Percentiles rank a stretch among this genome's conserved stretches.
Evolutionary conservation across 2,797 vertebrate species (phyloP).

Genomic region (Parauchenoglanis ngamensis): DNA sequence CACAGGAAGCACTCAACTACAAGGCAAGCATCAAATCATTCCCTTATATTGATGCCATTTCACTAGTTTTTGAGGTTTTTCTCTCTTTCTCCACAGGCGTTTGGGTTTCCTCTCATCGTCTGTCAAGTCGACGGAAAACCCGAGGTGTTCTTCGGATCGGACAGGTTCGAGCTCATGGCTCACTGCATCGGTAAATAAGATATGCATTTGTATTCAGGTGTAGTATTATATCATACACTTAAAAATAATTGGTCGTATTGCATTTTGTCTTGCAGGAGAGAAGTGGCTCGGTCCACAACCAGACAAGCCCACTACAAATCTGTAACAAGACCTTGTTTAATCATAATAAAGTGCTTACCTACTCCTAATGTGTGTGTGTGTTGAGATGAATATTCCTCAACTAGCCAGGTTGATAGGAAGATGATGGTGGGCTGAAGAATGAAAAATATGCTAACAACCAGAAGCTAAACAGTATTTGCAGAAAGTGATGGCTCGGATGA

Average conservation of each 20-base stretch:
- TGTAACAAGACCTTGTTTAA: conserved; percentile 58
- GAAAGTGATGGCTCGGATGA: background rate
- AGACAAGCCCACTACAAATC: conserved; percentile 55
- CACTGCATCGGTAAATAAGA: conserved; percentile 81
- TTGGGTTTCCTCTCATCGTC: conserved; percentile 85
- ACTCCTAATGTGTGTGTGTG: background rate
- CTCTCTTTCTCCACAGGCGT: conserved; percentile 72
- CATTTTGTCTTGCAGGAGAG: conserved; percentile 79
- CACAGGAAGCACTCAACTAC: conserved; percentile 76
- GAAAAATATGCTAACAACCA: background rate
- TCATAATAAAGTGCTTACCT: background rate
- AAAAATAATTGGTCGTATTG: background rate
- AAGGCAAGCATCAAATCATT: conserved; percentile 74
- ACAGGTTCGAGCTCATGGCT: conserved; percentile 89
- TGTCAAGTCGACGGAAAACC: conserved; percentile 77
- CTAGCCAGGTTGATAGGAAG: background rate
- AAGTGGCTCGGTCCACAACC: conserved; percentile 89
- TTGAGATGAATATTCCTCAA: background rate
- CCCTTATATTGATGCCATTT: background rate
- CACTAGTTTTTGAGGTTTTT: background rate
- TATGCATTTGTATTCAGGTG: background rate
- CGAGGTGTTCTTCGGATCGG: conserved; percentile 87
- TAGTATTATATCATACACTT: background rate
- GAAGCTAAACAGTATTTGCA: background rate
- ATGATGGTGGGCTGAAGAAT: background rate